Conservation (phyloP, 2,113 vertebrate species). For the Gymnocephalus cernua region DNA sequence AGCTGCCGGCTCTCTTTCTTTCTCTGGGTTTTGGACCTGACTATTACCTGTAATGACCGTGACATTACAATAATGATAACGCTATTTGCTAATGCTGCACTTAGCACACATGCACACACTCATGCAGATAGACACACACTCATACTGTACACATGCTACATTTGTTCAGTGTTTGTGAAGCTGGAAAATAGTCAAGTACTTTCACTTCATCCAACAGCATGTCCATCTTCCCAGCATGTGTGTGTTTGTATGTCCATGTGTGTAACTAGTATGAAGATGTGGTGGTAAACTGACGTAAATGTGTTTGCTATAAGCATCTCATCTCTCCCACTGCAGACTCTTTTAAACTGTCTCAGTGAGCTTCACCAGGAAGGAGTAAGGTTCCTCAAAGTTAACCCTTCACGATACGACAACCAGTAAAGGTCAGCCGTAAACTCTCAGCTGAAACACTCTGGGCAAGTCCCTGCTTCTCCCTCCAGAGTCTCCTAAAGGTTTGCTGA, state of each 20-base stretch:
- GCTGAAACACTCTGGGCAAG: not conserved
- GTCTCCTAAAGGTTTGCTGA: not conserved
- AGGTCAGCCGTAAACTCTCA: not conserved
- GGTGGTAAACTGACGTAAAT: not conserved
- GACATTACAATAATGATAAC: constrained; percentile 85
- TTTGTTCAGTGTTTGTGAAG: constrained; percentile 37
- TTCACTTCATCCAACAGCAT: constrained; percentile 17
- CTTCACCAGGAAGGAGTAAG: not conserved
- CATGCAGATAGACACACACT: constrained; percentile 31
- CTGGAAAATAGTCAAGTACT: constrained; percentile 33
- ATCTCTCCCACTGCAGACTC: not conserved
- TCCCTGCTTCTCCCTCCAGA: not conserved
- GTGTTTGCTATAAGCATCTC: not conserved
- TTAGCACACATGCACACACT: constrained; percentile 62
- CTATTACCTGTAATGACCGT: constrained; percentile 83
- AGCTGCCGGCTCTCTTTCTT: constrained; percentile 72
- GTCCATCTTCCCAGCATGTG: constrained; percentile 28
- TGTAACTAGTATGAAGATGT: not conserved
- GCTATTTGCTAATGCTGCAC: constrained; percentile 74
- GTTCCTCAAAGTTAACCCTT: not conserved
- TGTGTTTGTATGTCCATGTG: not conserved
- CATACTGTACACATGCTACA: constrained; percentile 13
- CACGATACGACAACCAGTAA: not conserved
- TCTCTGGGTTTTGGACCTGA: constrained; percentile 78
- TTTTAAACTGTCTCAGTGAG: not conserved